Conservation (phyloP, 2,888 invertebrate genomes). For the Apoda limacodes region DNA sequence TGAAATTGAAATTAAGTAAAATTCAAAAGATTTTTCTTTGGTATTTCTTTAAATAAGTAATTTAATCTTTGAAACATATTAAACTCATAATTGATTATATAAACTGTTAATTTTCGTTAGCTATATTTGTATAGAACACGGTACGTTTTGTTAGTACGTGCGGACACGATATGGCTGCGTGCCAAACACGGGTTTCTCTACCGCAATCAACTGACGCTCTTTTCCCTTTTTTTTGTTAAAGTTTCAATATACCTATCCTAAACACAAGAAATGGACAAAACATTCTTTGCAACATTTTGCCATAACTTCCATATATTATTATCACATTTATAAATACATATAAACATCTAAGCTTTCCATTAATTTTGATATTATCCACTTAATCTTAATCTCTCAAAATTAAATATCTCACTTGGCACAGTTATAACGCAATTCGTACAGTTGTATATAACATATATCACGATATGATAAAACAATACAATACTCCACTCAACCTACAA, state of each 20-base stretch:
- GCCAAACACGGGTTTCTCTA: too few relatives aligned
- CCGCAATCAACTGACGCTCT: conserved; percentile 13
- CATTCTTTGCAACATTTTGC: conserved; percentile 45
- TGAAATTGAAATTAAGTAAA: too few relatives aligned
- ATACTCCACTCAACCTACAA: conserved; percentile 38
- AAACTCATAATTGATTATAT: too few relatives aligned
- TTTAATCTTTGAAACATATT: too few relatives aligned
- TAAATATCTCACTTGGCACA: conserved; percentile 69
- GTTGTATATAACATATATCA: conserved; percentile 48
- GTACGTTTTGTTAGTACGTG: too few relatives aligned
- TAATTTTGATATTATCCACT: conserved; percentile 67
- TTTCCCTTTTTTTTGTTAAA: too few relatives aligned
- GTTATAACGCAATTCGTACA: conserved; percentile 60
- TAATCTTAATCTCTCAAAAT: conserved; percentile 64
- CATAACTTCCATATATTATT: conserved; percentile 67
- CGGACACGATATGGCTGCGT: too few relatives aligned
- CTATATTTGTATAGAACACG: too few relatives aligned
- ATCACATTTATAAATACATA: conserved; percentile 62
- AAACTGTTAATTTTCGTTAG: too few relatives aligned
- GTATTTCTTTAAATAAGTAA: too few relatives aligned
- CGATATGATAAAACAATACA: conserved; percentile 40
- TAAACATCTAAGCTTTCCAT: conserved; percentile 60
- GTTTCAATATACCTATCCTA: conserved; percentile 22
- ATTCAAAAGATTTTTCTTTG: too few relatives aligned
- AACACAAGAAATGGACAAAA: conserved; percentile 46